These are phyloP conservation scores for Plotosus lineatus DNA, from an alignment of 2,113 vertebrate species.

Conservation along the genomic window DNA sequence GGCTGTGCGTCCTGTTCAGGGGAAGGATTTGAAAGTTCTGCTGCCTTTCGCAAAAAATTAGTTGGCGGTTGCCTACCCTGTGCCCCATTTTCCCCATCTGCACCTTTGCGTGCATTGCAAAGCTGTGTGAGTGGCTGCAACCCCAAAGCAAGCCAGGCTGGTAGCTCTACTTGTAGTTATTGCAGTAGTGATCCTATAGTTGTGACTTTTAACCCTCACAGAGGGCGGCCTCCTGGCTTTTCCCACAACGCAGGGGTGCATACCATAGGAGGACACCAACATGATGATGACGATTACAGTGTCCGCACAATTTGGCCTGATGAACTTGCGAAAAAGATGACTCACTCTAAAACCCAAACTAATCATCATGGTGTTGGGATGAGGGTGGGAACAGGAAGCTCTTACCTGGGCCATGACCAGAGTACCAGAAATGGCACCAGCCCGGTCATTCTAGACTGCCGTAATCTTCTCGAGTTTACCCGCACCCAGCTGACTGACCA, in stretches of 20 bases:
- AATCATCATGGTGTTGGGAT: constrained; percentile 59
- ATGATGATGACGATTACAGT: constrained; percentile 77
- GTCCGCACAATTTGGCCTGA: constrained; percentile 82
- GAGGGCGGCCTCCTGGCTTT: constrained; percentile 65
- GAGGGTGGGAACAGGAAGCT: constrained; percentile 55
- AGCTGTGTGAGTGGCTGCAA: constrained; percentile 77
- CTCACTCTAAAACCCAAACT: constrained; percentile 67
- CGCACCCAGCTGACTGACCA: constrained; percentile 71
- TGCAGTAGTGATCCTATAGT: constrained; percentile 86
- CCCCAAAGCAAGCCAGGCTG: constrained; percentile 75
- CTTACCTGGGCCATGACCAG: constrained; percentile 55
- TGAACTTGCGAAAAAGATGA: constrained; percentile 81
- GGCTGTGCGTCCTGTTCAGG: constrained; percentile 72
- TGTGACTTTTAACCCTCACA: constrained; percentile 77
- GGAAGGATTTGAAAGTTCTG: constrained; percentile 72
- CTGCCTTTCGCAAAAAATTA: constrained; percentile 71
- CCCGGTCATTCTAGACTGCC: constrained; percentile 75
- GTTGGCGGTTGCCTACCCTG: constrained; percentile 79
- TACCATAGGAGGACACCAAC: constrained; percentile 57
- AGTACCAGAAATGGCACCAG: constrained; percentile 63
- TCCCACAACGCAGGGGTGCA: constrained; percentile 58
- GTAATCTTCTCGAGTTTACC: constrained; percentile 72
- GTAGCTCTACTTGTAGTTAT: constrained; percentile 82
- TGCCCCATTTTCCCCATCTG: constrained; percentile 71
- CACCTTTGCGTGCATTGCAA: constrained; percentile 72